Evolutionary conservation across 2,113 vertebrate species (phyloP), one percentile per base, ranked within the genome.

Genomic region (Circaetus cinerascens): DNA sequence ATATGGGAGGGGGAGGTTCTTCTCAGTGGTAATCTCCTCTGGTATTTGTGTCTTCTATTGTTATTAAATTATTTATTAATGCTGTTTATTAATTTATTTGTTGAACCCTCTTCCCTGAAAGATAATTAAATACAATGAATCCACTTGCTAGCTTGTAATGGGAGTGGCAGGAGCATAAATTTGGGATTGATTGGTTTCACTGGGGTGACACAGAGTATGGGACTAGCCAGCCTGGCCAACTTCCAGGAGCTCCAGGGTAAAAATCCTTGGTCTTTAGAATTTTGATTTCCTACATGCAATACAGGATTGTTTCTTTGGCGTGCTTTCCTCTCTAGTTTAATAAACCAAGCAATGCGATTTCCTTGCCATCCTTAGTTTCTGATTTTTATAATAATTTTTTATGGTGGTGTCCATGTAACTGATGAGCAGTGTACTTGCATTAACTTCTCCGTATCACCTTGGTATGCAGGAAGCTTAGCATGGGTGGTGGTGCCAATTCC

Each of bases 271-370:
- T 36, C 46, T 82, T 93, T 48, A 57, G 20, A 56, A 4, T 13
- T 60, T 5, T 73, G 4, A 55, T 40, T 79, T 88, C 15, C 34
- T 38, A 10, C 0, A 0, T 66, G n/a, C n/a, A 38, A 17, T 69
- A 17, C 4, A 45, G 25, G 21, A 23, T 66, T 69, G 27, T 69
- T 84, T 84, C 23, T 60, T 34, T 22, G 27, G 17, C 40, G 30
- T 59, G 27, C 9, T 79, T 82, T 88, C 41, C 11, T 73, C 34
- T 55, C 16, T 68, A 18, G 13, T 53, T 73, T 45, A 73, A 25
- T 75, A 69, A 82, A 40, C 29, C 9, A 63, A 45, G 19, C 15
- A 56, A 2, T 25, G 17, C 12, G 32, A 41, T 30, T 87, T 93
- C 26, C 21, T 75, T 75, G 13, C 9, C 10, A 10, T 57, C 43